Base-by-base conservation (phyloP, 2,888 invertebrate genomes). In the Dryobotodes eremita region DNA sequence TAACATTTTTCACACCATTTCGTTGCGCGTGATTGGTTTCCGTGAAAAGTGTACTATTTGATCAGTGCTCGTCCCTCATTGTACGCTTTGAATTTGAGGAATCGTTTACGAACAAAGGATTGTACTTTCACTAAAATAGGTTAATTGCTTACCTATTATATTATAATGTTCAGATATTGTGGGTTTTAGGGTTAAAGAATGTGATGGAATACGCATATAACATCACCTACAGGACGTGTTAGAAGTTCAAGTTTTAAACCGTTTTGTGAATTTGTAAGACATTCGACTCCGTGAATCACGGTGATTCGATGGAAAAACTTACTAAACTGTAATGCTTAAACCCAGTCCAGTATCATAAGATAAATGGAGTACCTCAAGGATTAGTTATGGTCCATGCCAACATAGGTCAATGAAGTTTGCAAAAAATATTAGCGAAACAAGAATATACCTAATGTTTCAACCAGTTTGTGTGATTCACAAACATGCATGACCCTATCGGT, bases 1-100 rank as follows among this genome's bases (percentile, higher is more conserved):
- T 75, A 89, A 92, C 93, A 93, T 93, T 95, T 96, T 96, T 96
- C 96, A 95, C 96, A 94, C 96, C 90, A 92, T 93, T 92, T 89
- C 91, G 95, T 93, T 91, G 89, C 91, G 94, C 92, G 89, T 92
- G 92, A 95, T 91, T 91, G 94, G 87, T 64, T 87, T 82, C 85
- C 86, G 88, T 95, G 93, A 95, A 95, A 94, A 93, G 93, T 94
- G 84, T 92, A 89, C 88, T 88, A 85, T 87, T 88, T 90, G 90
- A 91, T 91, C 90, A 90, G 83, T 88, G 84, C 77, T 87, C 91
- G 93, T 94, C 93, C 94, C 93, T 93, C 90, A 91, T 92, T 88
- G 88, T 88, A 66, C 84, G 90, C 90, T 91, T 91, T 93, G 87
- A 90, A 91, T 92, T 89, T 88, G 89, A 90, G 89, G 89, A 90